Conservation (phyloP, 1,140 invertebrate genomes). For the Luehdorfia chinensis region DNA sequence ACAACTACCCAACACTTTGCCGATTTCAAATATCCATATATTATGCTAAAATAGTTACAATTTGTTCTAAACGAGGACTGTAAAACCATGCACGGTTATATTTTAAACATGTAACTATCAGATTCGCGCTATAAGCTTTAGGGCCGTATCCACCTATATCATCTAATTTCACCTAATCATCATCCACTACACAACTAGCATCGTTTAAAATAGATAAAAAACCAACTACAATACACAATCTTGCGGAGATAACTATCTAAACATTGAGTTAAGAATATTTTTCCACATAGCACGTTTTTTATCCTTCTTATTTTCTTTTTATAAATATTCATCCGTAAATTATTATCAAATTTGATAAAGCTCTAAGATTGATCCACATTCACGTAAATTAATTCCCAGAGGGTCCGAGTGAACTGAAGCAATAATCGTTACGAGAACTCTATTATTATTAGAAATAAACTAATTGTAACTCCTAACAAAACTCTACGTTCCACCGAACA, state of each 20-base stretch:
- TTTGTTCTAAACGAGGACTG: conserved; percentile 60
- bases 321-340: conserved; percentile 73
- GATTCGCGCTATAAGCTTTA: conserved; percentile 66
- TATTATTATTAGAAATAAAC: not conserved
- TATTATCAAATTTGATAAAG: conserved; percentile 77
- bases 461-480: not conserved
- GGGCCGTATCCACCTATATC: conserved; percentile 49
- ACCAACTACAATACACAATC: conserved; percentile 47
- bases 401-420: conserved; percentile 29
- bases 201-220: conserved; percentile 69
- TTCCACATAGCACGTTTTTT: conserved; percentile 40
- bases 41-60: conserved; percentile 55
- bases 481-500: not conserved
- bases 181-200: conserved; percentile 61
- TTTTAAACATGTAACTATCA: too few relatives aligned
- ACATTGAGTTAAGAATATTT: conserved; percentile 58
- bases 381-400: conserved; percentile 57
- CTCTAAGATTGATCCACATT: conserved; percentile 75
- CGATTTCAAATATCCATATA: too few relatives aligned
- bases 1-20: conserved; percentile 43
- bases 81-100: conserved; percentile 51
- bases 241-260: conserved; percentile 62
- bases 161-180: conserved; percentile 38
- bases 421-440: too few relatives aligned
- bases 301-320: conserved; percentile 38